Percentiles rank a stretch among this genome's conserved stretches.
Evolutionary conservation across 35 echinoderm and acorn worm species (phyloP).

Genomic region (Lytechinus variegatus): DNA sequence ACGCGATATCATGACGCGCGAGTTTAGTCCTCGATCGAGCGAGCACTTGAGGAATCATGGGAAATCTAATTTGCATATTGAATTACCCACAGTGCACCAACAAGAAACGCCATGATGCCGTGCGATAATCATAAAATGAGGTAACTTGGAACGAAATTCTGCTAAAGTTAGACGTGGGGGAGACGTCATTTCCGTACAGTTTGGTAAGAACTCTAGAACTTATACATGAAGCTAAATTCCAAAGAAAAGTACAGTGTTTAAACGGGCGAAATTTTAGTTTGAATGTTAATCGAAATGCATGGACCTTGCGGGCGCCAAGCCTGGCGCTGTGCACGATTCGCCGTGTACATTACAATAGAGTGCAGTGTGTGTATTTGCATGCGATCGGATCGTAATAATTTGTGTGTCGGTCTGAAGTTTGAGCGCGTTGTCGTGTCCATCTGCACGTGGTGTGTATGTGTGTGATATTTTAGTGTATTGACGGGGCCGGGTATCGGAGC

Average conservation of each 20-base stretch:
- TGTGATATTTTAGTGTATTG: too few species aligned
- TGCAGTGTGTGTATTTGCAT: neutral
- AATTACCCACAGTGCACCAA: constrained; percentile 31
- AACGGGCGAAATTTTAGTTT: neutral
- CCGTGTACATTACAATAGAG: neutral
- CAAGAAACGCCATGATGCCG: constrained; percentile 22
- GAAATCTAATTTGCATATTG: constrained; percentile 29
- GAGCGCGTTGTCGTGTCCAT: too few species aligned
- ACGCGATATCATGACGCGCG: too few species aligned
- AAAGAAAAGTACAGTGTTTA: neutral
- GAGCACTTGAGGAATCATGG: constrained; percentile 24
- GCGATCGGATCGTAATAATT: neutral
- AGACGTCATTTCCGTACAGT: neutral
- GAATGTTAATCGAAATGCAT: neutral
- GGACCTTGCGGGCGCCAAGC: neutral
- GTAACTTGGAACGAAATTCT: neutral
- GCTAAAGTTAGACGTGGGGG: neutral
- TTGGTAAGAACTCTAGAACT: neutral
- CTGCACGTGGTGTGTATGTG: too few species aligned
- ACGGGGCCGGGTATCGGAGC: too few species aligned
- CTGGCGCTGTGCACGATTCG: neutral
- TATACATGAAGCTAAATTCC: neutral
- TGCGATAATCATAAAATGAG: neutral
- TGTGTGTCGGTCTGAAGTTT: too few species aligned
- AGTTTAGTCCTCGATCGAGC: too few species aligned